These are phyloP conservation scores for Psittacula cyanocephala DNA, from an alignment of 2,113 vertebrate species.

Conservation along the genomic window DNA sequence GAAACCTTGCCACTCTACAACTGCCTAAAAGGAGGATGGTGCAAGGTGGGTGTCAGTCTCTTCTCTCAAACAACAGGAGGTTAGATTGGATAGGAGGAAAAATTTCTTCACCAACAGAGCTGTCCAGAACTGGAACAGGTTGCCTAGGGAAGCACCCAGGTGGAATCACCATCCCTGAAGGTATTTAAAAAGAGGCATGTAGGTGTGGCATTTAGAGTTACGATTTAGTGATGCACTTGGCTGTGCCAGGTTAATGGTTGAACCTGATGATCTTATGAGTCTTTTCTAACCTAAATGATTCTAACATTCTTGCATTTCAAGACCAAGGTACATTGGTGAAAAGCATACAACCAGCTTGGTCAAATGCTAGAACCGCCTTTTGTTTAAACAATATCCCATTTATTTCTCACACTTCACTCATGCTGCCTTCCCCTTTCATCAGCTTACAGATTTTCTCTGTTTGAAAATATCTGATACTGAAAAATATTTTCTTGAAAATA, in stretches of 20 bases:
- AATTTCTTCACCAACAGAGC: not conserved
- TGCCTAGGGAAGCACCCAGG: not conserved
- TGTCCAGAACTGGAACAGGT: not conserved
- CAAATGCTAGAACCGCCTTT: not conserved
- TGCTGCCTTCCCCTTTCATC: not conserved
- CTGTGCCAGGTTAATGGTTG: not conserved
- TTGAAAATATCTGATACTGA: not conserved
- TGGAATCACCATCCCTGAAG: not conserved
- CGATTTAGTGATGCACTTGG: not conserved
- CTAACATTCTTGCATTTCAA: not conserved
- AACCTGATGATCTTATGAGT: not conserved
- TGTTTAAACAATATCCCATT: not conserved
- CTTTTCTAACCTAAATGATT: not conserved
- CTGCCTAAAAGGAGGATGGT: not conserved
- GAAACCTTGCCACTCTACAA: not conserved
- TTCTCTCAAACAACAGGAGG: not conserved
- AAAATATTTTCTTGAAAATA: not conserved
- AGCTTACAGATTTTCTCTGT: not conserved
- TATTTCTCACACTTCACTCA: not conserved
- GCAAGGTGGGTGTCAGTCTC: rapidly evolving
- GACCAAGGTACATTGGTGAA: not conserved
- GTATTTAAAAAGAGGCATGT: not conserved
- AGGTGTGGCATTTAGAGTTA: no score
- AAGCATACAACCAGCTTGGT: not conserved
- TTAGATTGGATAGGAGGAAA: not conserved